These are phyloP conservation scores for Ptychodera flava DNA, from an alignment of 35 echinoderm and acorn worm genomes.

Conservation along the genomic window DNA sequence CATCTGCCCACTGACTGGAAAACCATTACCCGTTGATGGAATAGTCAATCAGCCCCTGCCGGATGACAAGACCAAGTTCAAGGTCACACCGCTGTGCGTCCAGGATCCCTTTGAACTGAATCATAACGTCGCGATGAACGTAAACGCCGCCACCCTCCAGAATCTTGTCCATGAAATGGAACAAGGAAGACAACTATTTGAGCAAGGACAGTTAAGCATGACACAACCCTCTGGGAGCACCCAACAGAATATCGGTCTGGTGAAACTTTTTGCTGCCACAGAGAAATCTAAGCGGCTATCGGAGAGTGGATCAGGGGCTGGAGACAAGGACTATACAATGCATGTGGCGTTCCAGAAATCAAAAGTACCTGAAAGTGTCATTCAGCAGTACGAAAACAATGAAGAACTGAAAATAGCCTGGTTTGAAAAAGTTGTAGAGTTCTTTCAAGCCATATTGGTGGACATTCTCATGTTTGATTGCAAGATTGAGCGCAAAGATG, in stretches of 20 bases:
- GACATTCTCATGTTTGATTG: slow-evolving; percentile 44
- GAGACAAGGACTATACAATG: not conserved
- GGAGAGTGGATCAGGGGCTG: slow-evolving; percentile 4
- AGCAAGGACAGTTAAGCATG: not conserved
- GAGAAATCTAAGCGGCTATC: slow-evolving; percentile 46
- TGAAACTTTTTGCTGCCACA: not conserved
- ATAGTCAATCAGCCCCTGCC: not conserved
- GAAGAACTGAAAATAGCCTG: slow-evolving; percentile 30
- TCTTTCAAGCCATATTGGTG: not conserved
- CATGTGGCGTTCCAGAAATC: slow-evolving; percentile 19
- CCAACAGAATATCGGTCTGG: not conserved
- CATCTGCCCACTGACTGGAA: slow-evolving; percentile 56
- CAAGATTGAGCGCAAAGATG: not conserved
- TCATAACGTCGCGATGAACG: slow-evolving; percentile 85
- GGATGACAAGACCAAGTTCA: slow-evolving; percentile 32
- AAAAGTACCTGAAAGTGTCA: slow-evolving; percentile 35
- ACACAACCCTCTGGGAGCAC: not conserved
- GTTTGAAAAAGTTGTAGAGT: slow-evolving; percentile 16
- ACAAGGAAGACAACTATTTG: not conserved
- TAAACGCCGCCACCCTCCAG: slow-evolving; percentile 21
- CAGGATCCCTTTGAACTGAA: slow-evolving; percentile 86
- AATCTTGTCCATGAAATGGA: not conserved
- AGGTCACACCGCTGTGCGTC: slow-evolving; percentile 51
- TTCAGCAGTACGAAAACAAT: not conserved
- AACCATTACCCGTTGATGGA: slow-evolving; percentile 16